phyloP scores from a whole-genome alignment of 1,140 invertebrate species.

The Anoplolepis gracilipes region DNA sequence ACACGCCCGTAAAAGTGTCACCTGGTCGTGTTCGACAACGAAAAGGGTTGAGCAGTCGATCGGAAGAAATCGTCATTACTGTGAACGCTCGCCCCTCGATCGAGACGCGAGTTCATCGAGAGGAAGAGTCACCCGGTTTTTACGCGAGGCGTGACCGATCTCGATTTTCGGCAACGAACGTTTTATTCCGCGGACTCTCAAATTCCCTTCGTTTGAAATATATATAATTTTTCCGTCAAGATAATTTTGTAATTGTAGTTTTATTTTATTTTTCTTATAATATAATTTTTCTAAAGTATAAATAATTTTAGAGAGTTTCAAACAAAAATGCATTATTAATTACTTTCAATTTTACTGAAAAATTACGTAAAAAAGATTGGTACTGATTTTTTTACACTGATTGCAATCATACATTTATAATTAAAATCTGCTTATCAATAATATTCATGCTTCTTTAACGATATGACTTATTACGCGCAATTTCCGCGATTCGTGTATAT shows the following conservation, averaged over 20 bases:
- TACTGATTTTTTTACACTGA: too few relatives aligned
- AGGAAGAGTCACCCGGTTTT: constrained; percentile 68
- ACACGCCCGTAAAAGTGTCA: constrained; percentile 72
- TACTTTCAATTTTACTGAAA: too few relatives aligned
- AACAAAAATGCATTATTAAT: too few relatives aligned
- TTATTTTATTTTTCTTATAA: too few relatives aligned
- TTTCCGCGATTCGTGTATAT: constrained; percentile 42
- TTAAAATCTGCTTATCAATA: too few relatives aligned
- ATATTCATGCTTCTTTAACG: not conserved
- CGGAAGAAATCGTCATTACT: constrained; percentile 54
- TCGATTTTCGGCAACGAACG: not conserved
- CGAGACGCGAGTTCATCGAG: constrained; percentile 68
- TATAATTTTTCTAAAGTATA: too few relatives aligned
- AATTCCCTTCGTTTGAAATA: not conserved
- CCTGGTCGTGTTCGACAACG: constrained; percentile 76
- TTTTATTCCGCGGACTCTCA: not conserved
- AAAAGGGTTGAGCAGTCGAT: constrained; percentile 77
- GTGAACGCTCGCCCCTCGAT: constrained; percentile 8
- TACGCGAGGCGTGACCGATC: constrained; percentile 44
- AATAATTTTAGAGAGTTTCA: too few relatives aligned
- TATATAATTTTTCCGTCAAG: not conserved
- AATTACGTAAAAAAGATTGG: not conserved
- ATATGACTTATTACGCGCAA: not conserved
- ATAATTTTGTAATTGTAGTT: not conserved
- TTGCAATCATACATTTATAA: too few relatives aligned